These are phyloP conservation scores for Asarcornis scutulata DNA, from an alignment of 2,113 vertebrate genomes.

Conservation along the genomic window DNA sequence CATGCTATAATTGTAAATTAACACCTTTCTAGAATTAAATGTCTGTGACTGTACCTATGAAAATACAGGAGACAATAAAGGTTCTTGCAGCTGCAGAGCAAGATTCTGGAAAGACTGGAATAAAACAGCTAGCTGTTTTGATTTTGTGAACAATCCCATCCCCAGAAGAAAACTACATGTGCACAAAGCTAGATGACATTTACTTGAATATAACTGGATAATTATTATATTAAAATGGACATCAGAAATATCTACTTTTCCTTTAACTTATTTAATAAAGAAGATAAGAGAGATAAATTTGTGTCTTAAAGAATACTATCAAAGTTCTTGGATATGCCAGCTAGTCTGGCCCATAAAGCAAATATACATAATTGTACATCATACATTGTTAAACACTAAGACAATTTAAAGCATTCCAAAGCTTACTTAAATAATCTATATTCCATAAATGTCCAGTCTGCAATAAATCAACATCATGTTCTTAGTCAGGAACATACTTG, in stretches of 20 bases:
- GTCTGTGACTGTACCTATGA: background rate
- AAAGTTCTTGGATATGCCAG: background rate
- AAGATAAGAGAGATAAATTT: background rate
- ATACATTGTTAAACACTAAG: background rate
- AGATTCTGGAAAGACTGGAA: background rate
- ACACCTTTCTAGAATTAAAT: slow-evolving; percentile 13
- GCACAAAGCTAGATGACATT: background rate
- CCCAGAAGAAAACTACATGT: background rate
- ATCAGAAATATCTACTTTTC: background rate
- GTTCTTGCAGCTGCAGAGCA: background rate
- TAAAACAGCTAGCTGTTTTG: background rate
- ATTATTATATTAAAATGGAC: background rate
- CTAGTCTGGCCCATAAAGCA: background rate
- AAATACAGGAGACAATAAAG: background rate
- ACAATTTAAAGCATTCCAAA: background rate
- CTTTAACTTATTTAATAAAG: background rate
- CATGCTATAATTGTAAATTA: background rate
- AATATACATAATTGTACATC: background rate
- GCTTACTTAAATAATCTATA: background rate
- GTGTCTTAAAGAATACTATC: background rate
- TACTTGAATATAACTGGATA: background rate
- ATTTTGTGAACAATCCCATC: background rate
- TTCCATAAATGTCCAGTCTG: background rate
- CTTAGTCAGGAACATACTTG: background rate
- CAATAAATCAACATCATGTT: background rate